Percentiles rank a stretch among this genome's conserved stretches.
These are phyloP conservation scores for Charanyca ferruginea DNA, from an alignment of 2,888 invertebrate species.

Conservation along the genomic window DNA sequence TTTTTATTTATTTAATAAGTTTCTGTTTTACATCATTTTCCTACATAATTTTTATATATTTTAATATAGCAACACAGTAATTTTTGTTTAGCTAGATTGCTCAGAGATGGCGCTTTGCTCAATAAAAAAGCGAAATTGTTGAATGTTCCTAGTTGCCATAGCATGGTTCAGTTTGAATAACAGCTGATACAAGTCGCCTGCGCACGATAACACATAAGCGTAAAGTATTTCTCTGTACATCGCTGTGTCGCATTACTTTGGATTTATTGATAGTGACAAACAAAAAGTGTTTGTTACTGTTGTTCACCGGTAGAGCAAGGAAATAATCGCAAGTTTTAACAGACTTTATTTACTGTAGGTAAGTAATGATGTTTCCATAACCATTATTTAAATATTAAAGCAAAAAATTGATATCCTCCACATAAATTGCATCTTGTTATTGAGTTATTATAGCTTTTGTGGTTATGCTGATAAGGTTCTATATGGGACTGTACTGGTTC, in stretches of 20 bases:
- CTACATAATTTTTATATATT: too few species aligned
- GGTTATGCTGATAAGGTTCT: not conserved
- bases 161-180: constrained; percentile 62
- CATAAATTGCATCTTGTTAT: not conserved
- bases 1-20: too few species aligned
- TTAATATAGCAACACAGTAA: too few species aligned
- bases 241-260: constrained; percentile 3
- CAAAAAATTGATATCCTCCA: not conserved
- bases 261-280: constrained; percentile 39
- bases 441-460: not conserved
- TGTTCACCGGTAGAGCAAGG: constrained; percentile 1
- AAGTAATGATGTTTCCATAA: constrained; percentile 20
- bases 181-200: constrained; percentile 65
- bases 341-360: constrained; percentile 24
- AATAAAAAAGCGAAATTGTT: too few species aligned
- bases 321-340: not conserved
- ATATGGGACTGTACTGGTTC: not conserved
- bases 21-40: too few species aligned
- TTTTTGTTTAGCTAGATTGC: too few species aligned
- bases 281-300: constrained; percentile 23
- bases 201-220: constrained; percentile 17
- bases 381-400: not conserved
- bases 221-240: constrained; percentile 13
- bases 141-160: too few species aligned
- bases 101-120: too few species aligned